Percentiles rank a stretch among this genome's conserved stretches.
These are phyloP conservation scores for Prosapia bicincta DNA, from an alignment of 2,888 invertebrate genomes.

Conservation along the genomic window DNA sequence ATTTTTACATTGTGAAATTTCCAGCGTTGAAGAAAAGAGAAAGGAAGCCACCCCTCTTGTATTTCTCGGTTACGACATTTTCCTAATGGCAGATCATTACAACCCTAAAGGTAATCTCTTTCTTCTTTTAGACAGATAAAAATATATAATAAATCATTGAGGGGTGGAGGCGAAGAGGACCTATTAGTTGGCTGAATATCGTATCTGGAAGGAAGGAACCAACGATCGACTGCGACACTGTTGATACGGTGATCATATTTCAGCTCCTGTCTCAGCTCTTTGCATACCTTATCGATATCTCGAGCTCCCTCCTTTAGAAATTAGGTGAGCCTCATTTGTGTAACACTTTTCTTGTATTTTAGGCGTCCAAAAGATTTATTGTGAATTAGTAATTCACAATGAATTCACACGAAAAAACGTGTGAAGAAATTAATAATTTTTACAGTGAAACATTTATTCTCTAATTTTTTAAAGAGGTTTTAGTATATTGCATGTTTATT, in stretches of 20 bases:
- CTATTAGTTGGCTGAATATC: background rate
- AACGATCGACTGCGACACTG: background rate
- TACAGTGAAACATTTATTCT: too few species aligned
- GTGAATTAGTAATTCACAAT: too few species aligned
- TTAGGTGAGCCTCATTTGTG: background rate
- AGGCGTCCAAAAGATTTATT: too few species aligned
- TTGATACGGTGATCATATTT: background rate
- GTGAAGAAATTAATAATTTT: too few species aligned
- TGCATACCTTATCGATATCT: background rate
- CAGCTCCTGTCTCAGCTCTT: background rate
- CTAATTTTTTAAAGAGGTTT: too few species aligned
- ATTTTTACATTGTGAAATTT: background rate
- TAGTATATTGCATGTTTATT: too few species aligned
- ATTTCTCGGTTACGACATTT: slow-evolving; percentile 2
- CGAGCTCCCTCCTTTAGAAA: background rate
- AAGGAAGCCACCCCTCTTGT: background rate
- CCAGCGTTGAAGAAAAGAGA: background rate
- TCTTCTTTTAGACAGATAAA: background rate
- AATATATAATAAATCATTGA: slow-evolving; percentile 2
- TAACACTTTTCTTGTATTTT: too few species aligned
- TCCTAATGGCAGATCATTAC: slow-evolving; percentile 2
- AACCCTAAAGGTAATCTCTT: background rate
- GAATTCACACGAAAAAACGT: too few species aligned
- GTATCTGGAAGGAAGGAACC: slow-evolving; percentile 2
- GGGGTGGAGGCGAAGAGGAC: background rate